Conservation (phyloP, 2,113 vertebrate species). For the Alaudala cheleensis region DNA sequence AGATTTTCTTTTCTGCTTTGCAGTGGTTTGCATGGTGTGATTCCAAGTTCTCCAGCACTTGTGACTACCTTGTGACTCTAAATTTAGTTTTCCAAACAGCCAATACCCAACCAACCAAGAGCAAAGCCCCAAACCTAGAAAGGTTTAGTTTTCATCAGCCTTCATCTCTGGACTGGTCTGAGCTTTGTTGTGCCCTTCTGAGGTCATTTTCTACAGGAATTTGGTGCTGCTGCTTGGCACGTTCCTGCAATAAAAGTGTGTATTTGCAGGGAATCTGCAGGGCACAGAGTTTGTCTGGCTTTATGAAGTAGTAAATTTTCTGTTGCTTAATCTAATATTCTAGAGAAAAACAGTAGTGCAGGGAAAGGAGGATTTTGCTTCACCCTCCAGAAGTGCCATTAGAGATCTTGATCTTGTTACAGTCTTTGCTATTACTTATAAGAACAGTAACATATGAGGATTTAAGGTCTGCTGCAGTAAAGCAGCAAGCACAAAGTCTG, state of each 20-base stretch:
- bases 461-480: background rate
- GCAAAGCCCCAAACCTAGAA: background rate
- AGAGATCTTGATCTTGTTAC: slow-evolving; percentile 54
- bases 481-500: too few species aligned
- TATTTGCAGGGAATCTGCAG: background rate
- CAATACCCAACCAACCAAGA: background rate
- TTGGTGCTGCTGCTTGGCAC: background rate
- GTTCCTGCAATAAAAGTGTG: background rate
- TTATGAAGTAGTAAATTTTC: slow-evolving; percentile 63
- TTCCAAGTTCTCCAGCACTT: background rate
- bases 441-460: background rate
- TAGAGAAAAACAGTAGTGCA: background rate
- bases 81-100: too few species aligned
- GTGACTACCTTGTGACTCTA: too few species aligned
- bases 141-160: background rate
- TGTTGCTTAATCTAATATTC: slow-evolving; percentile 50
- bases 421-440: background rate
- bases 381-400: slow-evolving; percentile 15
- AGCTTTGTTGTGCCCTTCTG: background rate
- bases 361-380: background rate
- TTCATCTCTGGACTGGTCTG: background rate
- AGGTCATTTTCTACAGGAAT: background rate
- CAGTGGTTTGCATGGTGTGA: background rate
- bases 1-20: background rate
- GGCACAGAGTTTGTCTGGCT: background rate